Evolutionary conservation across 1,140 invertebrate genomes (phyloP), one percentile per base, ranked within the genome.

Genomic region (Octopus bimaculoides): DNA sequence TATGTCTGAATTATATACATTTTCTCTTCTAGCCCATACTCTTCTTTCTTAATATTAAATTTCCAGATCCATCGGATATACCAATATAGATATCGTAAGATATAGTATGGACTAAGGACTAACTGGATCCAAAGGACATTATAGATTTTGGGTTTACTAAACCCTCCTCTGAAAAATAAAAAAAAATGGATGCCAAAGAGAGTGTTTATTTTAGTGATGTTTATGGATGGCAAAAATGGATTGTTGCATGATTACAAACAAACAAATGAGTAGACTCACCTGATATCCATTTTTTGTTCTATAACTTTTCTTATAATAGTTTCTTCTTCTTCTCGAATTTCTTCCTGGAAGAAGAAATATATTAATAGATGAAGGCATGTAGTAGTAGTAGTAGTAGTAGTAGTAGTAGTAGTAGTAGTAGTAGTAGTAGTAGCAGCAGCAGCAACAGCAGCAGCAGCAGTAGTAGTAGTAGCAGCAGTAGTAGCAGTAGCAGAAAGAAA

Each of bases 221-320:
- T 41, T 3, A 41, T 41, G 26, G 26, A 41, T 41, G 26, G 26
- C 26, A 41, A 41, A 41, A 41, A 41, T 41, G 26, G 1, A 41
- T 41, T 41, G 26, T 41, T 41, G 26, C 26, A 41, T 41, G 26
- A 41, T 41, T 41, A 41, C 26, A 41, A 41, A 41, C 3, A 66
- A 66, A n/a, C n/a, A 71, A 14, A 78, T 0, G 69, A 77, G 71
- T 75, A 41, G 54, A 56, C 79, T 79, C 84, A 92, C 91, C 90
- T 93, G 55, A 97, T 96, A 88, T 96, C 95, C 93, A 97, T 95
- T 86, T 96, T 96, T 83, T 96, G 93, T 90, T 95, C 95, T 80
- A 97, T 94, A 12, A 97, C 93, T 89, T 93, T 92, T 84, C 93
- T 92, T 78, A 97, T 94, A 53, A 96, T 93, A 74, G 92, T 91